Percentiles rank a stretch among this genome's conserved stretches.
Evolutionary conservation across 2,797 vertebrate species (phyloP).

Genomic region (Acrossocheilus fasciatus): DNA sequence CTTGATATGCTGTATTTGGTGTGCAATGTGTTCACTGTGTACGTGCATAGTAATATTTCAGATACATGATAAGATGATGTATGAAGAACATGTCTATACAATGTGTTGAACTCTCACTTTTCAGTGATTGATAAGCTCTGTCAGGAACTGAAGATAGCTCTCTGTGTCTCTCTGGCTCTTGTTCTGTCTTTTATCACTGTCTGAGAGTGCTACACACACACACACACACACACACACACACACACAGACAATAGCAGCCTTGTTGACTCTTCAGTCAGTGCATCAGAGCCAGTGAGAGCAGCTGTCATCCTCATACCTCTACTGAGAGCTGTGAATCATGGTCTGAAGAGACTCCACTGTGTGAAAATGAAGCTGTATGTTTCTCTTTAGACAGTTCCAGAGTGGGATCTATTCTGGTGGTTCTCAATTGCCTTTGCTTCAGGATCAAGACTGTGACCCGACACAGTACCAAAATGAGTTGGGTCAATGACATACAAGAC

Average conservation of each 20-base stretch:
- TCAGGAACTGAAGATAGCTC: slow-evolving; percentile 47
- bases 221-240: slow-evolving; percentile 4
- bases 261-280: slow-evolving; percentile 36
- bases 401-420: slow-evolving; percentile 1
- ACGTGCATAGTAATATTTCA: neutral
- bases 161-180: slow-evolving; percentile 13
- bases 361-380: slow-evolving; percentile 6
- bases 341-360: slow-evolving; percentile 31
- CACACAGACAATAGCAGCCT: slow-evolving; percentile 17
- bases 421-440: neutral
- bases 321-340: slow-evolving; percentile 5
- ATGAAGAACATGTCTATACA: neutral
- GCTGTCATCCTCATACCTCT: slow-evolving; percentile 32
- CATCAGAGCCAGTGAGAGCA: slow-evolving; percentile 38
- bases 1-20: neutral
- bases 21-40: neutral
- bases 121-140: slow-evolving; percentile 49
- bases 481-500: neutral
- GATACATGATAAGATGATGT: neutral
- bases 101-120: slow-evolving; percentile 47
- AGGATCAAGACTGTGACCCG: neutral
- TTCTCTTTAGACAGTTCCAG: neutral
- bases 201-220: slow-evolving; percentile 24
- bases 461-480: neutral
- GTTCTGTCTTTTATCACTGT: slow-evolving; percentile 14